A percentile compares a stretch with the other conserved stretches of the same genome.
Evolutionary conservation across 2,888 invertebrate genomes (phyloP).

Genomic region (Piscicola geometra): DNA sequence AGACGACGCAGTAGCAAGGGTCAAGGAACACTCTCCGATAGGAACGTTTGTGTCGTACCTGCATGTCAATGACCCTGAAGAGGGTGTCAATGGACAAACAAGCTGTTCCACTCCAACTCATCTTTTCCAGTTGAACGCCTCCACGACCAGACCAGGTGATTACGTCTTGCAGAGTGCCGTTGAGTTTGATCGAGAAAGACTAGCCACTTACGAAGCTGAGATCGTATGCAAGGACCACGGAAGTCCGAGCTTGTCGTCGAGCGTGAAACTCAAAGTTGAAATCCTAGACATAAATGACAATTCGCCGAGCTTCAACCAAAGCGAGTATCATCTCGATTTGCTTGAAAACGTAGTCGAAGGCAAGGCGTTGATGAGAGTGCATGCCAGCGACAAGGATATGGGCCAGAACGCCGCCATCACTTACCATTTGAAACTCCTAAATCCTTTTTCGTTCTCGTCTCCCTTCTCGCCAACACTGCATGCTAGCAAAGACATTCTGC

Average conservation of each 20-base stretch:
- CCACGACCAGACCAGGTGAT: constrained; percentile 45
- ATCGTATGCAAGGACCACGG: constrained; percentile 56
- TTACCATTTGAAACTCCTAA: constrained; percentile 68
- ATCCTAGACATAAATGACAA: constrained; percentile 43
- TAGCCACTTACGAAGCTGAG: constrained; percentile 83
- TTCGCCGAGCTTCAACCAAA: constrained; percentile 36
- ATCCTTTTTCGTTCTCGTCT: background rate
- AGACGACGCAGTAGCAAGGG: constrained; percentile 46
- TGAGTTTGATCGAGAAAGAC: constrained; percentile 81
- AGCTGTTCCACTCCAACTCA: constrained; percentile 41
- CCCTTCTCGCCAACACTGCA: background rate
- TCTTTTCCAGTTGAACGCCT: constrained; percentile 46
- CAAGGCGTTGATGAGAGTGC: constrained; percentile 66
- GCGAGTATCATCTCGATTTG: constrained; percentile 67
- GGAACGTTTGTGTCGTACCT: constrained; percentile 69
- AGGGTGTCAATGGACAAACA: constrained; percentile 77
- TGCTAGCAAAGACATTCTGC: background rate
- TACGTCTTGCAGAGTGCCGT: constrained; percentile 70
- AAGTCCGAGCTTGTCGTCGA: constrained; percentile 32
- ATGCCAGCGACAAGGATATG: constrained; percentile 72
- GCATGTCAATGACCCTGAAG: constrained; percentile 74
- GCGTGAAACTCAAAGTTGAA: constrained; percentile 31
- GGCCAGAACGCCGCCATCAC: constrained; percentile 74
- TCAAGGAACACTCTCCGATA: constrained; percentile 80
- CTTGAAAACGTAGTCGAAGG: constrained; percentile 69